These are phyloP conservation scores for Metopia argyrocephala DNA, from an alignment of 2,888 invertebrate species.

Conservation along the genomic window DNA sequence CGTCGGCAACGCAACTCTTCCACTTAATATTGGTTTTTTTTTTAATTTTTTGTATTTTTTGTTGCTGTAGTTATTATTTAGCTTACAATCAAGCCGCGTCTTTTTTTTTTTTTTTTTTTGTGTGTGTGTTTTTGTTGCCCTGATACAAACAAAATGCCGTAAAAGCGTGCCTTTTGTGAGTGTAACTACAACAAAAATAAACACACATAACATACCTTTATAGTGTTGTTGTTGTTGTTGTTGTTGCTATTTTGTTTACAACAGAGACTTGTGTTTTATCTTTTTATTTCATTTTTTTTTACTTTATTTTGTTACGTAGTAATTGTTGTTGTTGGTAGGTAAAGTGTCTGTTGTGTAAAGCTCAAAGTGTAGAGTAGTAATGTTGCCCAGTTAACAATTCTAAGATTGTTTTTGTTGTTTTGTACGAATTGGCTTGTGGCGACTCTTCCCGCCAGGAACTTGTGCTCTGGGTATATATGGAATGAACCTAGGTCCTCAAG, in stretches of 20 bases:
- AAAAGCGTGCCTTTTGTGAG: slow-evolving; percentile 61
- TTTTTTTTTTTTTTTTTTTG: slow-evolving; percentile 40
- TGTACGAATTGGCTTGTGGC: too few relatives aligned
- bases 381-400: too few relatives aligned
- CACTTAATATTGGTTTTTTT: slow-evolving; percentile 35
- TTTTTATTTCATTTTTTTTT: slow-evolving; percentile 35
- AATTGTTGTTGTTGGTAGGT: slow-evolving; percentile 26
- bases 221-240: slow-evolving; percentile 13
- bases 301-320: too few relatives aligned
- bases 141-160: slow-evolving; percentile 50
- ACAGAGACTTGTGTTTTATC: slow-evolving; percentile 43
- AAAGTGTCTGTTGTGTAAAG: slow-evolving; percentile 32
- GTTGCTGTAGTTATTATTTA: slow-evolving; percentile 22
- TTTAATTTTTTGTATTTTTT: slow-evolving; percentile 12
- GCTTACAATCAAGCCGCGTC: slow-evolving; percentile 57
- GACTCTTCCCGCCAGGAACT: too few relatives aligned
- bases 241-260: slow-evolving; percentile 15
- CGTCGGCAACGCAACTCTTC: too few relatives aligned
- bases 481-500: too few relatives aligned
- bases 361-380: background rate
- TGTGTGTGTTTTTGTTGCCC: too few relatives aligned
- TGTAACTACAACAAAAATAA: slow-evolving; percentile 3
- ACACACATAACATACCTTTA: slow-evolving; percentile 7
- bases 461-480: too few relatives aligned
- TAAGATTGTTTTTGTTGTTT: background rate